Evolutionary conservation across 2,888 invertebrate species (phyloP).

Genomic region (Julus scandinavius): DNA sequence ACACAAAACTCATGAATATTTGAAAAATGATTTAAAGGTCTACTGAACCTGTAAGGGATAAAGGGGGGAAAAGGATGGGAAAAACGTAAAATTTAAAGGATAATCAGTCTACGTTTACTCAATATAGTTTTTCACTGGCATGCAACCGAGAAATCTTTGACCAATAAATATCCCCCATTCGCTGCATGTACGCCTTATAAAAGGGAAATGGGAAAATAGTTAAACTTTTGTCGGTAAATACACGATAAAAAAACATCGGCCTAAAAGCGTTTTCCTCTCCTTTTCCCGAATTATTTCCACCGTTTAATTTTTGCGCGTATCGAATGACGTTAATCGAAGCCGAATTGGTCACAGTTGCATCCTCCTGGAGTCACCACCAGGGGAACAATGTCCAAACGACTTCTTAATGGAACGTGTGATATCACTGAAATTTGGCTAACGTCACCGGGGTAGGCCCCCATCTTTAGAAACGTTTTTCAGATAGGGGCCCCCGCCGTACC

Average conservation of each 20-base stretch:
- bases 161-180: neutral
- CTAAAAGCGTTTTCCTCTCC: neutral
- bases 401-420: slow-evolving; percentile 35
- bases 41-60: neutral
- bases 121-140: neutral
- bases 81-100: neutral
- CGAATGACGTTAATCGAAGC: slow-evolving; percentile 20
- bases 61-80: neutral
- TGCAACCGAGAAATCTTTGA: neutral
- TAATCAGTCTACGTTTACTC: neutral
- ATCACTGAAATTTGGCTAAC: neutral
- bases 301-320: neutral
- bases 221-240: slow-evolving; percentile 8
- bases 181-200: neutral
- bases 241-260: neutral
- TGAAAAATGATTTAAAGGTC: slow-evolving; percentile 35
- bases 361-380: neutral
- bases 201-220: neutral
- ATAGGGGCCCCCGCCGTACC: neutral
- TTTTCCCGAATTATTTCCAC: slow-evolving; percentile 13
- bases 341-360: slow-evolving; percentile 26
- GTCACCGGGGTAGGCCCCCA: neutral
- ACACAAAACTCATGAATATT: slow-evolving; percentile 15
- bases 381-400: slow-evolving; percentile 24
- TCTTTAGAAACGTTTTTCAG: neutral